A percentile compares a stretch with the other conserved stretches of the same genome.
These are phyloP conservation scores for Odocoileus hemionus DNA, from an alignment of 2,113 vertebrate genomes.

Conservation along the genomic window DNA sequence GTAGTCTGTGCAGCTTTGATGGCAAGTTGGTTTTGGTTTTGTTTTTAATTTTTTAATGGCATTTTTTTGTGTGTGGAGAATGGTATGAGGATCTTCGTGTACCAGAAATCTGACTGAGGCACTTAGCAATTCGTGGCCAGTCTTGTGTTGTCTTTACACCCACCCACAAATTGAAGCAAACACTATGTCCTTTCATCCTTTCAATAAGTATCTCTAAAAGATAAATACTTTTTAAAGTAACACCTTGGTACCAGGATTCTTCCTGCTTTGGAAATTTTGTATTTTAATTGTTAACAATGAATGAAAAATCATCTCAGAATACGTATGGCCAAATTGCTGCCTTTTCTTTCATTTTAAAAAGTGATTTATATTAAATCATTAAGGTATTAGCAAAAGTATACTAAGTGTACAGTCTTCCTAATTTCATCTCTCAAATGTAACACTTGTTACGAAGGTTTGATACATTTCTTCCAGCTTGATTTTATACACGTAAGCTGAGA, in stretches of 20 bases:
- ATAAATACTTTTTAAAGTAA: background rate
- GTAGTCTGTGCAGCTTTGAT: background rate
- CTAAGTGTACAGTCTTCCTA: background rate
- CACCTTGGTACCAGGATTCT: background rate
- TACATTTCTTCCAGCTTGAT: background rate
- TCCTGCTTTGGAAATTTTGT: conserved; percentile 1
- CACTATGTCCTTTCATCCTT: background rate
- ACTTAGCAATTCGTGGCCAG: background rate
- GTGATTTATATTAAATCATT: background rate
- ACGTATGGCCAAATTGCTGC: background rate
- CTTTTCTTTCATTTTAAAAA: background rate
- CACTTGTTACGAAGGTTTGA: background rate
- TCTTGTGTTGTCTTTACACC: background rate
- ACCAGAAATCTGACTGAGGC: background rate
- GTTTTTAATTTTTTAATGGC: background rate
- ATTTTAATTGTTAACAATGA: background rate
- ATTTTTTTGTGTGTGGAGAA: background rate
- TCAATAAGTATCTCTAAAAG: background rate
- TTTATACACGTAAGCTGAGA: background rate
- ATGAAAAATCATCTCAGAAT: background rate
- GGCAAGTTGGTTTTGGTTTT: background rate
- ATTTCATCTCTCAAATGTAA: background rate
- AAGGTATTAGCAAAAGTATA: background rate
- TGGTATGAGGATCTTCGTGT: background rate
- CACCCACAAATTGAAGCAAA: background rate